Conservation (phyloP, 1,140 invertebrate genomes). For the Babylonia areolata region DNA sequence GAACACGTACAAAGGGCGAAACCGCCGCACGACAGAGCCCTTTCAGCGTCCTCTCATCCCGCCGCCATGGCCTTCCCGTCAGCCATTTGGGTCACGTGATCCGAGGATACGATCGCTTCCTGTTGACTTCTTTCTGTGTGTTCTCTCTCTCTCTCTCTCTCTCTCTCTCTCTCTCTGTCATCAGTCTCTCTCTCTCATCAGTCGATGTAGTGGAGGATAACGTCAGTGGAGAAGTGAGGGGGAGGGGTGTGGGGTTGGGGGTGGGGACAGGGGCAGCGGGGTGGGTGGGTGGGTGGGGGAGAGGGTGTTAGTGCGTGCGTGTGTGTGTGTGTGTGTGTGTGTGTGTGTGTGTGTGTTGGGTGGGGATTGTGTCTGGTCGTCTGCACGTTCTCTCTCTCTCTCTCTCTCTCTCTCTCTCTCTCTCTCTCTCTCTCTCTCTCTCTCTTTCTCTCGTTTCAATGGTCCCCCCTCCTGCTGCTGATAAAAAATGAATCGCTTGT, state of each 20-base stretch:
- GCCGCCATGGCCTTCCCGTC: too few relatives aligned
- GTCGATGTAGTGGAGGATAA: too few relatives aligned
- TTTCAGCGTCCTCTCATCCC: too few relatives aligned
- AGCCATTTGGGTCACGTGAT: neutral
- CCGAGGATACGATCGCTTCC: neutral
- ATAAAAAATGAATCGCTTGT: neutral
- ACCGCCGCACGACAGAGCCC: neutral
- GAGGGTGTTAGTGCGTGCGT: neutral
- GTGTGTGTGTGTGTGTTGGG: neutral
- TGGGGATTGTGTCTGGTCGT: neutral
- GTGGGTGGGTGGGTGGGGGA: too few relatives aligned
- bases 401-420: neutral
- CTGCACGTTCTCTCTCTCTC: neutral
- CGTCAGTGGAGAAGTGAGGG: too few relatives aligned
- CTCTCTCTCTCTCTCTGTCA: constrained; percentile 15
- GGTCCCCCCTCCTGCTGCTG: neutral
- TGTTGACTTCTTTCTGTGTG: neutral
- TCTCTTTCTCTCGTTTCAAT: neutral
- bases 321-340: neutral
- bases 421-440: constrained; percentile 26
- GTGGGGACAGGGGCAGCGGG: too few relatives aligned
- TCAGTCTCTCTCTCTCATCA: neutral
- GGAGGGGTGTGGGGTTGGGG: too few relatives aligned
- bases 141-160: too few relatives aligned
- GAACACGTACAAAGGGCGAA: neutral